Evolutionary conservation across 2,888 invertebrate species (phyloP), one percentile per base, ranked within the genome.

Genomic region (Serripes groenlandicus): DNA sequence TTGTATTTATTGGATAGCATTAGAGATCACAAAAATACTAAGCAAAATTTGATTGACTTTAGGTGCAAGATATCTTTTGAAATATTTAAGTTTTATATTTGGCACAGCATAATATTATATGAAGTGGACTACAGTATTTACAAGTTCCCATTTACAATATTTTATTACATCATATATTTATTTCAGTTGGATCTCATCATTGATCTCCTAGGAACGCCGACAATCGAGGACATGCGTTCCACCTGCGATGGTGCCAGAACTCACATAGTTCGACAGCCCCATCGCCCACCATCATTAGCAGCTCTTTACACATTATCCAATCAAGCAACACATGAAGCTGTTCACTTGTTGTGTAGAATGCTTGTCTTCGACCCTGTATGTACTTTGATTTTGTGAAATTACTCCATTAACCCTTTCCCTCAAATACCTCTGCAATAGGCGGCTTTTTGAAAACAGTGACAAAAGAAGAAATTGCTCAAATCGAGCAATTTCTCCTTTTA

Each of bases 241-340:
- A 99, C 99, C 70, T 99, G 99, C 95, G 98, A 99, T 97, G 81
- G 97, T 97, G 93, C 98, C 97, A 90, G 97, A 97, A 87, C 98
- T 98, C 95, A 97, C 97, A 92, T 97, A 97, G 88, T 97, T 97
- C 92, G 92, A 96, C 97, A 90, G 97, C 98, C 89, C 42, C 92
- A 90, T 85, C 93, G 93, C 87, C 93, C 91, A 30, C 91, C 93
- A n/a, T 91, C 91, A 68, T 87, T 93, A 79, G 91, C 93, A 34
- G 92, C 91, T 49, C 96, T 99, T 88, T 99, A 99, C 95, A 97
- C 97, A 82, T 96, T 99, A 84, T 97, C 97, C 88, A 96, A 96
- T 89, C 98, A 99, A 95, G 99, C 98, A 92, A 98, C 98, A 86
- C 98, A 98, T 95, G 99, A 99, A 96, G 99, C 99, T 76, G 98